Conservation (phyloP, 2,797 vertebrate genomes). For the Pantherophis alleghaniensis region DNA sequence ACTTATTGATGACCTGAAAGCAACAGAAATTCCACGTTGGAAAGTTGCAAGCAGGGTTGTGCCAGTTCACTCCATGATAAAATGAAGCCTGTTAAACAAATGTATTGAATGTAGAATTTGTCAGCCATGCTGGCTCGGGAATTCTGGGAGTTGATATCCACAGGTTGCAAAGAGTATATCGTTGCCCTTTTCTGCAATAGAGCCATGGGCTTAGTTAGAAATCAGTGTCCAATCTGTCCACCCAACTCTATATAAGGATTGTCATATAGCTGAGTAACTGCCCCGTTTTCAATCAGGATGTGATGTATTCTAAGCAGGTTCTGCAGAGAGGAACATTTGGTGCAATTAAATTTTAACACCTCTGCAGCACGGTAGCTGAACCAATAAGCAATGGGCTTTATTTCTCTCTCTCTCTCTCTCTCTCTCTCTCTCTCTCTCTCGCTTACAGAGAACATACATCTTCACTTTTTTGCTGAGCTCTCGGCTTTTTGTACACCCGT, state of each 20-base stretch:
- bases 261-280: not conserved
- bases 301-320: not conserved
- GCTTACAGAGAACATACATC: constrained; percentile 86
- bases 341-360: constrained; percentile 21
- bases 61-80: too few relatives aligned
- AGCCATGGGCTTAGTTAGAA: not conserved
- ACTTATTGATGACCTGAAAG: not conserved
- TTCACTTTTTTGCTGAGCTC: constrained; percentile 96
- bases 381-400: not conserved
- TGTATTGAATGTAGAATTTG: not conserved
- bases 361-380: not conserved
- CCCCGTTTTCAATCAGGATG: not conserved
- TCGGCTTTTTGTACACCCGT: constrained; percentile 88
- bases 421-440: not conserved
- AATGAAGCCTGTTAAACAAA: not conserved
- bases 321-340: constrained; percentile 24
- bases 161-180: not conserved
- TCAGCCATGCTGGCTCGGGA: not conserved
- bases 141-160: not conserved
- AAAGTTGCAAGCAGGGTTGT: not conserved
- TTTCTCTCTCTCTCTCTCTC: constrained; percentile 22
- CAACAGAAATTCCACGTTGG: not conserved
- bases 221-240: not conserved
- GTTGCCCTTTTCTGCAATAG: not conserved
- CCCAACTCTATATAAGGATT: not conserved